Evolutionary conservation across 1,140 invertebrate species (phyloP).

Genomic region (Pectinophora gossypiella): DNA sequence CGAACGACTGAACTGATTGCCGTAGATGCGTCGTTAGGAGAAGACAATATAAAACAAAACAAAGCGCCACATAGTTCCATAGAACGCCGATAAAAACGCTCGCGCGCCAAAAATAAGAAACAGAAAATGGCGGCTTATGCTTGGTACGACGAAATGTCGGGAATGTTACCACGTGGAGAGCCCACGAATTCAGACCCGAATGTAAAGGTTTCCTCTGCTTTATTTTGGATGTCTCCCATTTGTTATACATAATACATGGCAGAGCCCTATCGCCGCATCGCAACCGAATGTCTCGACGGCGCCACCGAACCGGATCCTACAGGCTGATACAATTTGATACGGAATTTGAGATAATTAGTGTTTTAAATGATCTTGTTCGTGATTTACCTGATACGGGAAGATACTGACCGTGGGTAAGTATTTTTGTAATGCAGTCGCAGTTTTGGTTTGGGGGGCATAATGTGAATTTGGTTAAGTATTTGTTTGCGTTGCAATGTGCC

Average conservation of each 20-base stretch:
- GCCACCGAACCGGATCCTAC: constrained; percentile 33
- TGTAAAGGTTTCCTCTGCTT: constrained; percentile 39
- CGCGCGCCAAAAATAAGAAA: constrained; percentile 53
- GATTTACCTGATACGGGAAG: not conserved
- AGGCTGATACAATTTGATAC: not conserved
- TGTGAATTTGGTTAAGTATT: no score
- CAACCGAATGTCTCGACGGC: constrained; percentile 63
- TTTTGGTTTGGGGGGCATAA: no score
- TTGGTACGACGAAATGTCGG: constrained; percentile 45
- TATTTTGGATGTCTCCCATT: constrained; percentile 73
- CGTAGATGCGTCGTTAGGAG: no score
- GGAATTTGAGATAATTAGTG: constrained; percentile 1
- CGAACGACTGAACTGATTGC: no score
- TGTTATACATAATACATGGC: constrained; percentile 74
- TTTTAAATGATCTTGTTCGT: not conserved
- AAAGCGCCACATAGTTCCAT: not conserved
- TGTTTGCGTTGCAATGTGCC: no score
- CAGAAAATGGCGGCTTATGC: constrained; percentile 49
- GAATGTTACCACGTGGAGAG: constrained; percentile 67
- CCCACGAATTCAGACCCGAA: no score
- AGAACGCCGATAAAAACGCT: constrained; percentile 8
- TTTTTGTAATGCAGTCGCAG: no score
- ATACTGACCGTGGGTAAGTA: not conserved
- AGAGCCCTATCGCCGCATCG: constrained; percentile 60
- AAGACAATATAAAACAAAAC: not conserved